phyloP scores from a whole-genome alignment of 2,888 invertebrate genomes.

The Margaritifera margaritifera region DNA sequence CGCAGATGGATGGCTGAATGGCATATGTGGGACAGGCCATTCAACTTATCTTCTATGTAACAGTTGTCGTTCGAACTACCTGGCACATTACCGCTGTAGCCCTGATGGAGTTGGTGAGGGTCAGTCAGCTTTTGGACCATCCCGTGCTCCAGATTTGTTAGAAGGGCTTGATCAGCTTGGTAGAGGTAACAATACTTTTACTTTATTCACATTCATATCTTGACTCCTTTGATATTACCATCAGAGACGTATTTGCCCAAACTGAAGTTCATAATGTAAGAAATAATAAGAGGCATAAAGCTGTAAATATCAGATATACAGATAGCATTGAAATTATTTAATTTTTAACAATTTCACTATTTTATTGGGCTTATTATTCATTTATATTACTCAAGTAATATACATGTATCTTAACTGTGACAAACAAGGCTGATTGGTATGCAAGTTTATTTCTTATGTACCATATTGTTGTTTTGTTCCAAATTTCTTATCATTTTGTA shows the following conservation, averaged over 20 bases:
- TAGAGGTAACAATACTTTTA: slow-evolving; percentile 3
- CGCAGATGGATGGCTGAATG: slow-evolving; percentile 72
- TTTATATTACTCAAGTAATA: too few relatives aligned
- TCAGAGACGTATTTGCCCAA: too few relatives aligned
- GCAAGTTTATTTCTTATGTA: too few relatives aligned
- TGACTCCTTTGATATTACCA: too few relatives aligned
- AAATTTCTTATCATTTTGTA: background rate
- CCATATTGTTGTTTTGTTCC: background rate
- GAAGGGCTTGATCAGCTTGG: slow-evolving; percentile 22
- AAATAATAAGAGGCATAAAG: too few relatives aligned
- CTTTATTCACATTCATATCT: background rate
- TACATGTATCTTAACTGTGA: too few relatives aligned
- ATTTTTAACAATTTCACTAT: too few relatives aligned
- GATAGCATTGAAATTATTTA: too few relatives aligned
- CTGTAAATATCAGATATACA: too few relatives aligned
- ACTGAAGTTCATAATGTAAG: too few relatives aligned
- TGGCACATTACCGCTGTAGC: slow-evolving; percentile 19
- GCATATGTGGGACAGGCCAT: slow-evolving; percentile 75
- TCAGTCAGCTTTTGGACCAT: background rate
- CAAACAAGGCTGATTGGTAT: too few relatives aligned
- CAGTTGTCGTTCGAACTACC: slow-evolving; percentile 75
- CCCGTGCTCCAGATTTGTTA: slow-evolving; percentile 59
- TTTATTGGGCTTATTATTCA: too few relatives aligned
- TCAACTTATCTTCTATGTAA: slow-evolving; percentile 76
- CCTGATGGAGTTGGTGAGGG: slow-evolving; percentile 7